Conservation (phyloP, 2,113 vertebrate species). For the Hiodon tergisus region DNA sequence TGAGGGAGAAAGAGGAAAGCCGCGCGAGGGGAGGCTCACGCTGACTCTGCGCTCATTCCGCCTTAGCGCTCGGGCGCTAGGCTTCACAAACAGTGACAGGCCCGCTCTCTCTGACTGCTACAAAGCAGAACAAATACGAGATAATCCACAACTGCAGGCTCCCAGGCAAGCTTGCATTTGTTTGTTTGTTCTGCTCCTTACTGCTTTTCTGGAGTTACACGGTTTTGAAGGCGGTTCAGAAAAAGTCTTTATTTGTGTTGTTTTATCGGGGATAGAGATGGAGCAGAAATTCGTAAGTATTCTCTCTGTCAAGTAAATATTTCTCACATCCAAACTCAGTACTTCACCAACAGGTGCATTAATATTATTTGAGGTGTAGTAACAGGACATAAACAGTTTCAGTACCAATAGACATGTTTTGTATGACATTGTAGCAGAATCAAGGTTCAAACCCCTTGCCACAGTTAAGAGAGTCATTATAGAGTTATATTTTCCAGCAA, state of each 20-base stretch:
- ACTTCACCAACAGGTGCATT: background rate
- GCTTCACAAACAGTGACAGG: background rate
- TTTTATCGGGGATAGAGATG: background rate
- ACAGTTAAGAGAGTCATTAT: slow-evolving; percentile 54
- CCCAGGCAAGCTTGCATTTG: slow-evolving; percentile 20
- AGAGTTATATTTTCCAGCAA: slow-evolving; percentile 45
- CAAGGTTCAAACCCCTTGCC: slow-evolving; percentile 44
- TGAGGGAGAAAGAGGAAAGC: background rate
- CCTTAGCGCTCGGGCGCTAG: background rate
- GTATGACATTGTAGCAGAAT: background rate
- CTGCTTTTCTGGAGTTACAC: slow-evolving; percentile 8
- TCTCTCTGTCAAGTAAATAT: slow-evolving; percentile 4
- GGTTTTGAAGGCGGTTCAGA: slow-evolving; percentile 4
- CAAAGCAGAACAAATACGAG: slow-evolving; percentile 20
- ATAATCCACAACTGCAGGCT: slow-evolving; percentile 14
- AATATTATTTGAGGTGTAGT: background rate
- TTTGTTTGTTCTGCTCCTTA: slow-evolving; percentile 17
- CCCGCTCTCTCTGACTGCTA: slow-evolving; percentile 15
- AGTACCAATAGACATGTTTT: background rate
- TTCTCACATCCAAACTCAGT: background rate
- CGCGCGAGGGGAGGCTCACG: slow-evolving; percentile 44
- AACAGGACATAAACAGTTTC: background rate
- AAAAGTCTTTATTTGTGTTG: background rate
- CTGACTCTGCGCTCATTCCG: slow-evolving; percentile 59
- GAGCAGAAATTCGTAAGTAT: slow-evolving; percentile 1